Evolutionary conservation across 1,140 invertebrate species (phyloP).

Genomic region (Procambarus clarkii): DNA sequence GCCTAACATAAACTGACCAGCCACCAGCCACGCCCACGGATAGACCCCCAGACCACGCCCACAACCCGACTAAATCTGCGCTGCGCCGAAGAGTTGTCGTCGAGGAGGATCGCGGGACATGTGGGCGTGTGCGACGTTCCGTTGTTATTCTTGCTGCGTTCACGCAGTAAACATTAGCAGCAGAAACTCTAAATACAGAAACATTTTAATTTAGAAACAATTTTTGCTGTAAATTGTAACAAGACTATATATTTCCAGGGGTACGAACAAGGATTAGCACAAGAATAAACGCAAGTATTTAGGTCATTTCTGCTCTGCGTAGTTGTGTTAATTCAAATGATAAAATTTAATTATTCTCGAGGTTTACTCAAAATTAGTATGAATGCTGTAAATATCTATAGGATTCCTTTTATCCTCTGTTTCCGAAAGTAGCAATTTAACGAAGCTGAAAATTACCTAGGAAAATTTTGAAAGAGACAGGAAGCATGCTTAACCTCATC

Average conservation of each 20-base stretch:
- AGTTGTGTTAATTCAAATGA: neutral
- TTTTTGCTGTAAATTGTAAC: conserved; percentile 38
- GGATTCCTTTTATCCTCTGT: neutral
- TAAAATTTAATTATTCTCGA: neutral
- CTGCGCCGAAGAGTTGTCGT: neutral
- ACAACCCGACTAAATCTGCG: conserved; percentile 12
- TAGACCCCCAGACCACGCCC: conserved; percentile 28
- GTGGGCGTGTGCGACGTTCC: neutral
- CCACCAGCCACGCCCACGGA: conserved; percentile 39
- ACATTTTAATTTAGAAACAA: conserved; percentile 13
- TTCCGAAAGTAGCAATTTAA: neutral
- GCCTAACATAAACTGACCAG: neutral
- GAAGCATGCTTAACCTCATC: neutral
- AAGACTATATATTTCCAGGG: conserved; percentile 30
- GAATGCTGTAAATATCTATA: conserved; percentile 27
- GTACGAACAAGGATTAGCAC: conserved; percentile 49
- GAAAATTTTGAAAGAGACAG: neutral
- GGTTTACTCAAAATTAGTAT: conserved; percentile 10
- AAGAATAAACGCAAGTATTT: conserved; percentile 21
- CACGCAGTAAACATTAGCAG: neutral
- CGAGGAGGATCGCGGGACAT: neutral
- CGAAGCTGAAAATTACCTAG: no score
- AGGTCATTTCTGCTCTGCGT: conserved; percentile 10
- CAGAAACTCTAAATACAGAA: conserved; percentile 21
- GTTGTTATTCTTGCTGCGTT: neutral